Evolutionary conservation across 1,140 invertebrate genomes (phyloP), one percentile per base, ranked within the genome.

Genomic region (Drosophila mauritiana): DNA sequence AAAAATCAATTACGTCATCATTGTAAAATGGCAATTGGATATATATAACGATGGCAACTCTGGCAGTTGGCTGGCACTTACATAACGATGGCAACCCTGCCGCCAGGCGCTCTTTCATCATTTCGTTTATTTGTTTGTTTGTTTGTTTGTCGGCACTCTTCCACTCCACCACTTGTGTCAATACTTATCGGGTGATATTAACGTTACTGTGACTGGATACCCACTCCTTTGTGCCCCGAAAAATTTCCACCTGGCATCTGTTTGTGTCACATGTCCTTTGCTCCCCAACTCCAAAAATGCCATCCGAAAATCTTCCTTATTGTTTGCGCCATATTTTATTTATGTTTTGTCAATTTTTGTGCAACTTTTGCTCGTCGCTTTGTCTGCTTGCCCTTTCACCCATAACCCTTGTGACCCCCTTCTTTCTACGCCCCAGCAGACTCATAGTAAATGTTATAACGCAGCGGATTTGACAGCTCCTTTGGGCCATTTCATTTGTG

Each of bases 1-100:
- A 89, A 89, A 89, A 89, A 89, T 89, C 84, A 89, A 89, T 89
- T 89, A 89, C 80, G 85, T 89, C 84, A 89, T 89, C 85, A 89
- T 89, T 89, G 84, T 89, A 64, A 90, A 80, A 80, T 80, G 84
- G 57, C 84, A 89, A 90, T 89, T 84, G 84, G 43, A 46, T n/a
- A 69, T 69, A 42, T 63, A 68, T 80, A 70, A 46, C 59, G 45
- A 59, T 53, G 43, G 64, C 63, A 64, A 57, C 53, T 48, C 51
- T 43, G 59, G n/a, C 39, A 61, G 72, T 34, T 59, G 27, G 40
- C 42, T 36, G 20, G 17, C 40, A 12, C n/a, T 27, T 27, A 36
- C 1, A 51, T 52, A 52, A 52, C 49, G n/a, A 52, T 52, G 49
- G 31, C 22, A 49, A 53, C 27, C 34, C 42, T 62, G 57, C 17